phyloP scores from a whole-genome alignment of 2,888 invertebrate species.

The Uropetala carovei region DNA sequence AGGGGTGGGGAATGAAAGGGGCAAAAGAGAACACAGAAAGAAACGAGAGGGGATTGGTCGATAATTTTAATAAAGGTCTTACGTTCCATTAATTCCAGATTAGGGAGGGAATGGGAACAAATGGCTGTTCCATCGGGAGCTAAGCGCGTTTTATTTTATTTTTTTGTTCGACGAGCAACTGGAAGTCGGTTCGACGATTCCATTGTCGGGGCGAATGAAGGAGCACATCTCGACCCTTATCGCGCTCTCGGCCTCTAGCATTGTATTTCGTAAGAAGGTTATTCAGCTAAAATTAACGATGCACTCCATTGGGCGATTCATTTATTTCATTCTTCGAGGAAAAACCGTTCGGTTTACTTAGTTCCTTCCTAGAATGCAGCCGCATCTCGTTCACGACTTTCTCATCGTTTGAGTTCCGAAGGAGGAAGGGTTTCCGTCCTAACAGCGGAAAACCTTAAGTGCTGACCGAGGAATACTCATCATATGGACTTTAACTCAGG shows the following conservation, averaged over 20 bases:
- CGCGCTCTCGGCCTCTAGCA: too few relatives aligned
- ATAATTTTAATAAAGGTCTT: slow-evolving; percentile 16
- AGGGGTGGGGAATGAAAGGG: background rate
- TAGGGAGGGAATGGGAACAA: background rate
- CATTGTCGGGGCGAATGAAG: background rate
- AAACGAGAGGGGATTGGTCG: background rate
- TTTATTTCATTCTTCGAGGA: background rate
- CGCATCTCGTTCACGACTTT: background rate
- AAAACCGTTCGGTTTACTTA: background rate
- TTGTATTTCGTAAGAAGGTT: too few relatives aligned
- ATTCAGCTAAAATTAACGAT: background rate
- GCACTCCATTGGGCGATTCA: background rate
- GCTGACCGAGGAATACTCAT: too few relatives aligned
- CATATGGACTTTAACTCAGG: too few relatives aligned
- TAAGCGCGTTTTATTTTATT: background rate
- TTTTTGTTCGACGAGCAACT: background rate
- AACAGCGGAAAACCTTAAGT: too few relatives aligned
- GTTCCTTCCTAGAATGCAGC: background rate
- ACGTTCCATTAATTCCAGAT: slow-evolving; percentile 28
- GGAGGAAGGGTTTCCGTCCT: too few relatives aligned
- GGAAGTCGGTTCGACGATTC: background rate
- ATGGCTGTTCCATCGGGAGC: background rate
- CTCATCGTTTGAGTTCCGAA: background rate
- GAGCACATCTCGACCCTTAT: background rate
- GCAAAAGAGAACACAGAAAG: background rate